Evolutionary conservation across 2,113 vertebrate genomes (phyloP).

Genomic region (Glareola pratincola): DNA sequence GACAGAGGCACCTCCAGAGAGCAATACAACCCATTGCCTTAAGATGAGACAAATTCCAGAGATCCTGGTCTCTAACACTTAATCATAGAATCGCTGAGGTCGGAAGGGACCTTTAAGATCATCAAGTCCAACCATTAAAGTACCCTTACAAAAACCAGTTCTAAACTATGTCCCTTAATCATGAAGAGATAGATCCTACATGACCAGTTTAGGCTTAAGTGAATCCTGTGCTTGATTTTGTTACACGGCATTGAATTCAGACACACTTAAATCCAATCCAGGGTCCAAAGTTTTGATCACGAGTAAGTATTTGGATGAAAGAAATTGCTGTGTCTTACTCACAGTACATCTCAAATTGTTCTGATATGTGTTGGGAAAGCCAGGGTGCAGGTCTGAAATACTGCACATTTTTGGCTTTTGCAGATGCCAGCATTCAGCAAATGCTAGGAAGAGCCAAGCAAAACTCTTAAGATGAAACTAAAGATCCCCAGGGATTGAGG

Average conservation of each 20-base stretch:
- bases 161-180: no score
- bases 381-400: slow-evolving; percentile 36
- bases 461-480: slow-evolving; percentile 27
- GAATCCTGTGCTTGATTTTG: not conserved
- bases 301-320: not conserved
- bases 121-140: no score
- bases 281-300: not conserved
- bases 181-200: not conserved
- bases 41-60: not conserved
- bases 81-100: no score
- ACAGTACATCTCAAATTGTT: not conserved
- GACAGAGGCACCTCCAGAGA: not conserved
- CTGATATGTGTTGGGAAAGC: slow-evolving; percentile 9
- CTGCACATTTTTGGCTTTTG: not conserved
- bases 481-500: not conserved
- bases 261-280: not conserved
- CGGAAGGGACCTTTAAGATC: no score
- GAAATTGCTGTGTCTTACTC: not conserved
- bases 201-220: not conserved
- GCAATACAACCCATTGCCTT: not conserved
- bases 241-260: slow-evolving; percentile 8
- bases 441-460: not conserved
- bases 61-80: not conserved
- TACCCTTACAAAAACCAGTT: no score
- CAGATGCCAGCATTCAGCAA: not conserved